Evolutionary conservation across 1,140 invertebrate species (phyloP).

Genomic region (Cotesia vestalis): DNA sequence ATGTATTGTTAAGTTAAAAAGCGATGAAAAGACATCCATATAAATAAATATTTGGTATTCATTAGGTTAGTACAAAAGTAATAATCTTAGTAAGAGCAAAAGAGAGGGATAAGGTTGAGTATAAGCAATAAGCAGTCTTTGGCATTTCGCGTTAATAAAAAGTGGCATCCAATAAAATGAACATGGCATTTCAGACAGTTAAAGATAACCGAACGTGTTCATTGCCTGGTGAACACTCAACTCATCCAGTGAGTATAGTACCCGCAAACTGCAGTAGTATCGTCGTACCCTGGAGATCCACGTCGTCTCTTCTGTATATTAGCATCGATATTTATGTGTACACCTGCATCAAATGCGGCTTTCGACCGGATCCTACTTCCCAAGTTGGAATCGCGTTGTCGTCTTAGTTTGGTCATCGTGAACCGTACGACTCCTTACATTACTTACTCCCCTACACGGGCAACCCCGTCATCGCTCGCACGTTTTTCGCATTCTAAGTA

Average conservation of each 20-base stretch:
- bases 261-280: background rate
- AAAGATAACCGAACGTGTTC: slow-evolving; percentile 43
- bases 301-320: slow-evolving; percentile 47
- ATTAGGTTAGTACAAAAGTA: slow-evolving; percentile 28
- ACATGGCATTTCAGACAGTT: slow-evolving; percentile 37
- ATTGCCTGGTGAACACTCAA: slow-evolving; percentile 28
- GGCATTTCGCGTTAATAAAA: slow-evolving; percentile 18
- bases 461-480: slow-evolving; percentile 64
- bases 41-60: slow-evolving; percentile 25
- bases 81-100: slow-evolving; percentile 1
- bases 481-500: slow-evolving; percentile 64
- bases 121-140: slow-evolving; percentile 18
- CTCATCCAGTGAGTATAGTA: too few species aligned
- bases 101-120: background rate
- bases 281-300: slow-evolving; percentile 25
- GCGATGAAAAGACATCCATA: background rate
- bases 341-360: slow-evolving; percentile 59
- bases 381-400: slow-evolving; percentile 63
- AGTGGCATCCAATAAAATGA: slow-evolving; percentile 37
- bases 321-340: slow-evolving; percentile 66
- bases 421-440: slow-evolving; percentile 55
- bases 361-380: slow-evolving; percentile 66
- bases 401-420: slow-evolving; percentile 65
- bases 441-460: slow-evolving; percentile 62
- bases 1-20: background rate